These are phyloP conservation scores for Mamestra configurata DNA, from an alignment of 1,140 invertebrate genomes.

Conservation along the genomic window DNA sequence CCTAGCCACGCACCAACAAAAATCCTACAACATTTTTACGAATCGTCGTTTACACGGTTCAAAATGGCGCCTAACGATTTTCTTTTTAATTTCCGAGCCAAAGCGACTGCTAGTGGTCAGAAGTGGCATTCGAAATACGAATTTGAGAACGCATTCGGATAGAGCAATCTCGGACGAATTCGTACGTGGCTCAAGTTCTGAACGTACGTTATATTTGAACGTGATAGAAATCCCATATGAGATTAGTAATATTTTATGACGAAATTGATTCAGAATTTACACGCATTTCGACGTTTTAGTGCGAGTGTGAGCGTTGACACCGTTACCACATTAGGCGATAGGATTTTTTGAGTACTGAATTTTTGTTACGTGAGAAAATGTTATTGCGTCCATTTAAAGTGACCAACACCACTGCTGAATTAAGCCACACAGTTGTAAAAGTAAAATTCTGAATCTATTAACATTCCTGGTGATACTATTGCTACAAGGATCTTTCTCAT, in stretches of 20 bases:
- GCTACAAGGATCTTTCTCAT: too few species aligned
- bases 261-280: conserved; percentile 60
- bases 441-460: too few species aligned
- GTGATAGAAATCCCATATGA: conserved; percentile 70
- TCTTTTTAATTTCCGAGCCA: conserved; percentile 32
- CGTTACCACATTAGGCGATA: conserved; percentile 25
- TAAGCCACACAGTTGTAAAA: too few species aligned
- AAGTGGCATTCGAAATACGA: conserved; percentile 45
- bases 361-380: not conserved
- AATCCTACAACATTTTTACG: not conserved
- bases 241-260: conserved; percentile 61
- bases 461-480: too few species aligned
- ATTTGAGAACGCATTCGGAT: conserved; percentile 49
- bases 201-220: conserved; percentile 67
- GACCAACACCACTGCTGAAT: not conserved
- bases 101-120: conserved; percentile 8
- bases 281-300: conserved; percentile 43
- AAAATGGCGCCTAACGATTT: not conserved
- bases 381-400: too few species aligned
- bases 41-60: not conserved
- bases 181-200: conserved; percentile 15
- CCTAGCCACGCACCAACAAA: not conserved
- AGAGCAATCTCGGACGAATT: conserved; percentile 48
- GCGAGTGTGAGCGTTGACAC: conserved; percentile 18
- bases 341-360: conserved; percentile 1